Conservation (phyloP, 2,888 invertebrate genomes). For the Spialia ferax region DNA sequence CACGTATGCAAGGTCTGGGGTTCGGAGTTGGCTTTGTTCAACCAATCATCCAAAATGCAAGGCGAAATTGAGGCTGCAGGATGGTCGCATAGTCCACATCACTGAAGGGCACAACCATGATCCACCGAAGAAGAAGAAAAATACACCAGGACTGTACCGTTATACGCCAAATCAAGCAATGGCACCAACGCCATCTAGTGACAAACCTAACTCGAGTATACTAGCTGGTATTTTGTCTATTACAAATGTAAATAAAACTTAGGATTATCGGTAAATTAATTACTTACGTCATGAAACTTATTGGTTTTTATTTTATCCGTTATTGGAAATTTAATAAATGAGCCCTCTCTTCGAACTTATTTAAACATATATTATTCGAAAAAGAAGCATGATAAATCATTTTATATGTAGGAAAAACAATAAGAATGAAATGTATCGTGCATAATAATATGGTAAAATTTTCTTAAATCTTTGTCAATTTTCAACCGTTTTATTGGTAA, state of each 20-base stretch:
- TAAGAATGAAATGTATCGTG: too few relatives aligned
- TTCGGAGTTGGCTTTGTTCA: conserved; percentile 59
- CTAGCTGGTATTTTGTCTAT: neutral
- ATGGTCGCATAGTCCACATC: neutral
- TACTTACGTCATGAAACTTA: too few relatives aligned
- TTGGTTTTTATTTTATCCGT: too few relatives aligned
- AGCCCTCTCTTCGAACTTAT: too few relatives aligned
- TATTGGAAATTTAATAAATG: too few relatives aligned
- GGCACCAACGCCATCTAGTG: neutral
- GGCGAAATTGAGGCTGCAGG: conserved; percentile 38
- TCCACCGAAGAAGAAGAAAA: conserved; percentile 7
- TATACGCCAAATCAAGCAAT: neutral
- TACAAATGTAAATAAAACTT: neutral
- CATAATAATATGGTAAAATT: too few relatives aligned
- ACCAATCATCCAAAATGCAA: conserved; percentile 46
- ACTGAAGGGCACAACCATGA: neutral
- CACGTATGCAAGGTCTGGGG: conserved; percentile 50
- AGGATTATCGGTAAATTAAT: neutral
- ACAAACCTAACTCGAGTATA: neutral
- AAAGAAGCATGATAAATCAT: too few relatives aligned
- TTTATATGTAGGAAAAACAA: too few relatives aligned
- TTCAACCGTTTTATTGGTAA: too few relatives aligned
- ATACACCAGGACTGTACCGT: neutral
- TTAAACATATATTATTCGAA: too few relatives aligned
- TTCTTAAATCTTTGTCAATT: too few relatives aligned